phyloP scores from a whole-genome alignment of 2,113 vertebrate species.

The Microtus richardsoni region DNA sequence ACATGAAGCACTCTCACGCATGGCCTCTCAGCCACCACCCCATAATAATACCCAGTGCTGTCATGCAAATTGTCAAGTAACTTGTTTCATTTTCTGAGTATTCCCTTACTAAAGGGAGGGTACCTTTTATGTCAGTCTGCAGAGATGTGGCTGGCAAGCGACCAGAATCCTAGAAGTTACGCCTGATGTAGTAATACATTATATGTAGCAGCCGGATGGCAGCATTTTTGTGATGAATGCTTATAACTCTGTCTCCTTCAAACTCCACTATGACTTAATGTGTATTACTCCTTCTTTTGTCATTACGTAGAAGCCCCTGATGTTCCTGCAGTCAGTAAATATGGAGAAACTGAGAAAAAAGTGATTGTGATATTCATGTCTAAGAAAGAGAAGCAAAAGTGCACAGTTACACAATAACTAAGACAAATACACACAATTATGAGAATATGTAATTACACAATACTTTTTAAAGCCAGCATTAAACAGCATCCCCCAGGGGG shows the following conservation, averaged over 20 bases:
- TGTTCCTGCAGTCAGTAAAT: not conserved
- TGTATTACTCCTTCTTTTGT: not conserved
- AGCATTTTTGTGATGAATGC: not conserved
- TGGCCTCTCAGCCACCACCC: not conserved
- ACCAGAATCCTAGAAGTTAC: not conserved
- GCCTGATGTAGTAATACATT: not conserved
- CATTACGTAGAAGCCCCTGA: not conserved
- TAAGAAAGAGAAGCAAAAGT: conserved; percentile 31
- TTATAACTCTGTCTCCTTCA: not conserved
- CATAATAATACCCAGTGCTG: not conserved
- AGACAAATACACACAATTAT: not conserved
- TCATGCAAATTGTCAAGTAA: not conserved
- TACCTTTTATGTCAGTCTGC: not conserved
- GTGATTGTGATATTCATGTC: not conserved
- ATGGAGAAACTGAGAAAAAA: conserved; percentile 8
- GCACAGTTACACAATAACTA: not conserved
- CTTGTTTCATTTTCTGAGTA: not conserved
- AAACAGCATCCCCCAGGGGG: not conserved
- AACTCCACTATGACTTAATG: not conserved
- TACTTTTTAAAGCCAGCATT: not conserved
- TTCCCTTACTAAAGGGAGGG: too few relatives aligned
- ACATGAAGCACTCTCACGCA: not conserved
- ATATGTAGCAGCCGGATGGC: not conserved
- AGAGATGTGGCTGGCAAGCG: not conserved
- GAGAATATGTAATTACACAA: not conserved